Percentiles rank a stretch among this genome's conserved stretches.
Conservation (phyloP, 23 tunicate genomes). For the Pegea sp. region DNA sequence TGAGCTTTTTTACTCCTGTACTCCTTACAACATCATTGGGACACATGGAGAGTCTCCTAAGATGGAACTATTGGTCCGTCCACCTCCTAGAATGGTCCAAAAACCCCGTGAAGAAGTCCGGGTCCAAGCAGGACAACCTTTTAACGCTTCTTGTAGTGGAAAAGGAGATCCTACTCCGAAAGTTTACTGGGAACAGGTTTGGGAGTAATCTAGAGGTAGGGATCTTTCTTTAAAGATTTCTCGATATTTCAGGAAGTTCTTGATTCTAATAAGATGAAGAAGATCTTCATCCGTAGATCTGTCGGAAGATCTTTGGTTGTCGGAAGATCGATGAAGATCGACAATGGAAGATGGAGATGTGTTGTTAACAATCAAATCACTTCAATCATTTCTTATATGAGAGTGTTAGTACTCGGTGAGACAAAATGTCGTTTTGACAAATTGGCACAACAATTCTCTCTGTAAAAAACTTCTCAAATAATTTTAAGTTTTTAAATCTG, state of each 20-base stretch:
- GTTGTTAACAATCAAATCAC: slow-evolving; percentile 38
- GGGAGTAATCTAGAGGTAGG: not conserved
- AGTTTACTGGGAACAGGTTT: slow-evolving; percentile 49
- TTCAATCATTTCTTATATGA: slow-evolving; percentile 15
- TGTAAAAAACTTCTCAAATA: too few species aligned
- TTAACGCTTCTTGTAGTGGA: slow-evolving; percentile 23
- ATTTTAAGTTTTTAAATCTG: too few species aligned
- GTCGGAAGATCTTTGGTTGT: not conserved
- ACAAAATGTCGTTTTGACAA: not conserved
- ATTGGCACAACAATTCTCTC: too few species aligned
- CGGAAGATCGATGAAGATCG: slow-evolving; percentile 1
- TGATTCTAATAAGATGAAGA: not conserved
- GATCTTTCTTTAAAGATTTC: not conserved
- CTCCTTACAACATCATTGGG: slow-evolving; percentile 81
- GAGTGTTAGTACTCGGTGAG: slow-evolving; percentile 56
- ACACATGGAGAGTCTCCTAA: slow-evolving; percentile 30
- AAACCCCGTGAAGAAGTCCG: slow-evolving; percentile 14
- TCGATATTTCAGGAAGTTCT: too few species aligned
- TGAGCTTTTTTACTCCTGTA: slow-evolving; percentile 46
- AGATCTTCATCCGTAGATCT: not conserved
- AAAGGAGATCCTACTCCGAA: slow-evolving; percentile 48
- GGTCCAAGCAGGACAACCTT: slow-evolving; percentile 23
- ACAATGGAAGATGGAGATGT: slow-evolving; percentile 60
- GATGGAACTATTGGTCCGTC: slow-evolving; percentile 9
- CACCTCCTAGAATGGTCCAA: slow-evolving; percentile 36